Evolutionary conservation across 2,888 invertebrate species (phyloP), one percentile per base, ranked within the genome.

Genomic region (Apamea anceps): DNA sequence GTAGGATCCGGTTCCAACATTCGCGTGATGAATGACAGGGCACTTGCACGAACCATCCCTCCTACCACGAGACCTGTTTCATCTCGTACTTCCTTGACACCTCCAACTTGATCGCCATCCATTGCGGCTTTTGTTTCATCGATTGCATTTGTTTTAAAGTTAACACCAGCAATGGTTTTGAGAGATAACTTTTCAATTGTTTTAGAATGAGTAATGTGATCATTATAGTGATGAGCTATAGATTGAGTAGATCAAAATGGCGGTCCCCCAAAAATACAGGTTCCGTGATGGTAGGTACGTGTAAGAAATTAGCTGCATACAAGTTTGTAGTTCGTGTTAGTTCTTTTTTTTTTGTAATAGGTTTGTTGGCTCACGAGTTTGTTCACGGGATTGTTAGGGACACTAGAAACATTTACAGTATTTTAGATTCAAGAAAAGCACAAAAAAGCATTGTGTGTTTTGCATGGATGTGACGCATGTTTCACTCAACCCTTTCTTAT

Each of bases 21-120:
- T 96, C 91, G 95, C 95, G 95, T 96, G 96, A 96, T 96, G 96
- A 95, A 96, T 96, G 94, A 95, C 94, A 94, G 94, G 91, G 90
- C 94, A 93, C 92, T 93, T 93, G 94, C 94, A 94, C 94, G 94
- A 94, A 93, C 92, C 87, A 90, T 87, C 84, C 90, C 84, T 54
- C 74, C 84, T 88, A 95, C 93, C 84, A 89, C 82, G 32, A 75
- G 66, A 90, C 81, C 75, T 21, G 79, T 80, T 89, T 88, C 75
- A 89, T 81, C 84, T 80, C 73, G 42, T 63, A 90, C 87, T 87
- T 86, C 86, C 82, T 82, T 85, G 79, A 82, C 60, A 75, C 54
- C 60, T 81, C 86, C 80, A 76, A 48, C 48, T 42, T 67, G 2
- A 15, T 70, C 66, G 42, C 0, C 68, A 85, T 91, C 89, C 94